Percentiles rank a stretch among this genome's conserved stretches.
phyloP scores from a whole-genome alignment of 2,113 vertebrate species.

The Merops nubicus region DNA sequence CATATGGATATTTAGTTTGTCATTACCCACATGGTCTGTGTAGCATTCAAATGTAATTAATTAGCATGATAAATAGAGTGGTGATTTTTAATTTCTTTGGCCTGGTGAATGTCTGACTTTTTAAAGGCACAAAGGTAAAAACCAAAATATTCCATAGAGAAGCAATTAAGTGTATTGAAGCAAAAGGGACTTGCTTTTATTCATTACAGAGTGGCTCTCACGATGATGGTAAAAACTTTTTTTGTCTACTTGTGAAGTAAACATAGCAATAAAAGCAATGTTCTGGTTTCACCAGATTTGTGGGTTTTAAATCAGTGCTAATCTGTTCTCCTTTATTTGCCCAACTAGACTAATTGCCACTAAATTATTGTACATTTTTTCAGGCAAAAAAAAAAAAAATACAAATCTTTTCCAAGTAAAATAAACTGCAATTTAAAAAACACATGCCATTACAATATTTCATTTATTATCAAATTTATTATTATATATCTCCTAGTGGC shows the following conservation, averaged over 20 bases:
- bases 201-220: neutral
- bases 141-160: neutral
- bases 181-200: neutral
- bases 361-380: neutral
- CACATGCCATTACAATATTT: conserved; percentile 49
- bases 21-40: neutral
- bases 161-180: neutral
- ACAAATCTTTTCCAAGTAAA: neutral
- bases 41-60: neutral
- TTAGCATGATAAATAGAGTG: neutral
- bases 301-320: neutral
- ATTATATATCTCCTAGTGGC: neutral
- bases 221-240: neutral
- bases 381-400: neutral
- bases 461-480: conserved; percentile 51
- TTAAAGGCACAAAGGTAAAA: neutral
- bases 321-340: neutral
- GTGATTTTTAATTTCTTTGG: neutral
- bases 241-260: neutral
- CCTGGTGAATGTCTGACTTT: neutral
- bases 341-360: neutral
- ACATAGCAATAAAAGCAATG: neutral
- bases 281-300: neutral
- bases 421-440: conserved; percentile 10
- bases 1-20: neutral